Evolutionary conservation across 2,113 vertebrate species (phyloP), one percentile per base, ranked within the genome.

Genomic region (Ammodytes marinus): DNA sequence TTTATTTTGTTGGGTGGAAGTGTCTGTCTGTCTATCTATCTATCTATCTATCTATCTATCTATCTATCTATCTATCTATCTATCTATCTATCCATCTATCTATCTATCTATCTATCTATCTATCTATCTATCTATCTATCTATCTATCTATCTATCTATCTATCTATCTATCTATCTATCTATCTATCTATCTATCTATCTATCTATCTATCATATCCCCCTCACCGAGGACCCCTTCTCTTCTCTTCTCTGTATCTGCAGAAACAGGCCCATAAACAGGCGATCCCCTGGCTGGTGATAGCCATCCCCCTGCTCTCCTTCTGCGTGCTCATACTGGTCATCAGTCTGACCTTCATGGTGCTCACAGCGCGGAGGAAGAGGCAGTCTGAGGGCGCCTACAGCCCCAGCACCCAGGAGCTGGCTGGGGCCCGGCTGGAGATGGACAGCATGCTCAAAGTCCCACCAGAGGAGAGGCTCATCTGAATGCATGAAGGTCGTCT

Each of bases 361-460:
- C 89, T 97, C 84, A 98, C 96, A 0, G 97, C 97, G 6, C 95
- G 97, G 81, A 99, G 96, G 94, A 96, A 97, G 87, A 96, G 98
- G 2, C 98, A 98, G 80, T 98, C 97, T 0, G 98, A 99, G 92
- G 98, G 98, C 5, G 97, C 95, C 52, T 99, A 99, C 92, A 99
- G 96, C 69, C 98, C 98, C 0, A 99, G 98, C 65, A 84, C 96
- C 74, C 97, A 99, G 95, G 98, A 99, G 90, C 94, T 98, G 89
- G 97, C 97, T 0, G 98, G 98, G 66, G 98, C 98, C 3, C 96
- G 97, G 43, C 78, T 99, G 90, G 97, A 99, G 93, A 99, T 99
- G 98, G 97, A 98, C 95, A 98, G 96, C 87, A 97, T 99, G 83
- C 95, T 99, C 59, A 99, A 99, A 90, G 96, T 99, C 71, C 98